Percentiles rank a stretch among this genome's conserved stretches.
Evolutionary conservation across 2,113 vertebrate species (phyloP).

Genomic region (Zeus faber): DNA sequence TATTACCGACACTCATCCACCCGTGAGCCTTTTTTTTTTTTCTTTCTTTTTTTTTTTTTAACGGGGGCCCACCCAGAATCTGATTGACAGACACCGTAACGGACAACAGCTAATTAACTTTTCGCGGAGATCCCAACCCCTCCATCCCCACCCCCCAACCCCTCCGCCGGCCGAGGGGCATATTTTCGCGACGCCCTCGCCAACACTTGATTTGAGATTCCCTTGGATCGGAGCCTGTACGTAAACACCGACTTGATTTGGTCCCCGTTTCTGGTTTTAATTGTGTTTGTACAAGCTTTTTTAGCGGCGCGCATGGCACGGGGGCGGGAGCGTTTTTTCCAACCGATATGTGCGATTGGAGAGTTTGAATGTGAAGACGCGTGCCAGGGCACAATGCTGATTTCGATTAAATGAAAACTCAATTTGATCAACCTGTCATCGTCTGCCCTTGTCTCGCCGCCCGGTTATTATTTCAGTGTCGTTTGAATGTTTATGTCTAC

Average conservation of each 20-base stretch:
- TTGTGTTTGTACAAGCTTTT: slow-evolving; percentile 53
- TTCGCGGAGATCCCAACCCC: slow-evolving; percentile 15
- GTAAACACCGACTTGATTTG: slow-evolving; percentile 59
- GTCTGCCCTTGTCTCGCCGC: slow-evolving; percentile 11
- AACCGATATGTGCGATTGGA: slow-evolving; percentile 26
- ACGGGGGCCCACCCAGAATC: slow-evolving; percentile 53
- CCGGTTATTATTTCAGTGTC: no score
- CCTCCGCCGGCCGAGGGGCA: no score
- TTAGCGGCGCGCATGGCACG: slow-evolving; percentile 24
- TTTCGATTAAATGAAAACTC: slow-evolving; percentile 40
- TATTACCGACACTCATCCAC: slow-evolving; percentile 22
- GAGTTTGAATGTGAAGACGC: slow-evolving; percentile 31
- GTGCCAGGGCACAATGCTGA: slow-evolving; percentile 38
- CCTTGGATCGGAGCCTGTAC: slow-evolving; percentile 51
- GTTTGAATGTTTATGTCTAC: no score
- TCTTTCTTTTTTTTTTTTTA: no score
- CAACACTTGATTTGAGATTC: slow-evolving; percentile 40
- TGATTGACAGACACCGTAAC: slow-evolving; percentile 33
- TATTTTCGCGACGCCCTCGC: slow-evolving; percentile 35
- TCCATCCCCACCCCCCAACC: no score
- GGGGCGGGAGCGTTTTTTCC: slow-evolving; percentile 30
- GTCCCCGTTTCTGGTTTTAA: slow-evolving; percentile 46
- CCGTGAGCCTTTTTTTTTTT: slow-evolving; percentile 22
- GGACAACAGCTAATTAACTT: neutral
- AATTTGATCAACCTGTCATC: slow-evolving; percentile 35